These are phyloP conservation scores for Indicator indicator DNA, from an alignment of 2,113 vertebrate genomes.

Conservation along the genomic window DNA sequence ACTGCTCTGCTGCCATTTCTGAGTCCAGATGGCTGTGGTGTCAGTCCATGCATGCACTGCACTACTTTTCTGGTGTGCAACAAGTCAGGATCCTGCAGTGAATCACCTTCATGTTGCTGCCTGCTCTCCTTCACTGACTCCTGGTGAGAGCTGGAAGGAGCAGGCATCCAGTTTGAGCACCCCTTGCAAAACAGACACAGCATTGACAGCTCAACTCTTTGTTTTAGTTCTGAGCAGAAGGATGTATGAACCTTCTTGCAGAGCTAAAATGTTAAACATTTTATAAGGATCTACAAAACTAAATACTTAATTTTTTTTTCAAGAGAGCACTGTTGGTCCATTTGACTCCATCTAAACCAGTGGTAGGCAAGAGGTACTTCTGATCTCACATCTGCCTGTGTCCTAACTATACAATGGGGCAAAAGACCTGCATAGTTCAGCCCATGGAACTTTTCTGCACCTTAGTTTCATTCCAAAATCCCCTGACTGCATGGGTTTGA, in stretches of 20 bases:
- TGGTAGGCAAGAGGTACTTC: neutral
- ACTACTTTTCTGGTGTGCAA: neutral
- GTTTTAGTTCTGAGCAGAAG: neutral
- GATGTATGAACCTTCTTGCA: neutral
- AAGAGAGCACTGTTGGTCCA: neutral
- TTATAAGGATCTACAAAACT: neutral
- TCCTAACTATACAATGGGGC: neutral
- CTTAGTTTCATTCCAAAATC: neutral
- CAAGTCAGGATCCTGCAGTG: neutral
- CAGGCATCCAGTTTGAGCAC: neutral
- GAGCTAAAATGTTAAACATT: neutral
- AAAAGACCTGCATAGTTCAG: neutral
- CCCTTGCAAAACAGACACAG: neutral
- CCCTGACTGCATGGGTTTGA: neutral
- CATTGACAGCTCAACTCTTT: neutral
- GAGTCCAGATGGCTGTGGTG: neutral
- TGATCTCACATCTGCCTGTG: neutral
- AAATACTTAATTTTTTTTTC: neutral
- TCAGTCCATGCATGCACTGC: neutral
- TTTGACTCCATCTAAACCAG: neutral
- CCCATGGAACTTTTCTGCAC: neutral
- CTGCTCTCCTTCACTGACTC: accelerated
- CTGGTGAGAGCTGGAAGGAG: neutral
- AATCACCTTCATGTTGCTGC: neutral
- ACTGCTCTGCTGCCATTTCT: neutral